Percentiles rank a stretch among this genome's conserved stretches.
phyloP scores from a whole-genome alignment of 2,797 vertebrate genomes.

The Anisognathus igniventris region DNA sequence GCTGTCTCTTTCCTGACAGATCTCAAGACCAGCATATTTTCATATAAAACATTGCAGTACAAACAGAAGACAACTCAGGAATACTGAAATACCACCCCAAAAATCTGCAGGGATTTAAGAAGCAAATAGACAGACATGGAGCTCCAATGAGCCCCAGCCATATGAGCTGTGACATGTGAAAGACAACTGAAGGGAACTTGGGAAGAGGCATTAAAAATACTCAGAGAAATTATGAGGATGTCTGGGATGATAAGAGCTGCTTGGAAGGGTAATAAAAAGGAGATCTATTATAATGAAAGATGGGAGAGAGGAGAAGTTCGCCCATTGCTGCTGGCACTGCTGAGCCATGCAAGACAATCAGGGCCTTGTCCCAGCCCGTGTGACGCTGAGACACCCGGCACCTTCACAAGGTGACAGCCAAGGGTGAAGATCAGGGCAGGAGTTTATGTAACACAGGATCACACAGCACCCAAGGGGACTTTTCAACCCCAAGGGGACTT shows the following conservation, averaged over 20 bases:
- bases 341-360: fast-evolving
- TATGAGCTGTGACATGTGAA: neutral
- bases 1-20: neutral
- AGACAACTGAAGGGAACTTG: neutral
- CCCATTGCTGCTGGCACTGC: neutral
- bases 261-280: neutral
- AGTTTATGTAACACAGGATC: neutral
- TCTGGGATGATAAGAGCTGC: neutral
- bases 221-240: neutral
- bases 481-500: neutral
- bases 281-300: neutral
- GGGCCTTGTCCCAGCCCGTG: fast-evolving
- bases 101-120: neutral
- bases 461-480: neutral
- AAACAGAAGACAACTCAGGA: neutral
- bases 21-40: neutral
- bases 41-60: neutral
- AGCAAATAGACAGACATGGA: neutral
- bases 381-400: fast-evolving
- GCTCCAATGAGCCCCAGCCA: neutral
- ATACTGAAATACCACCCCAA: neutral
- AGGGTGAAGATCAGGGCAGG: neutral
- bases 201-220: neutral
- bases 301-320: neutral
- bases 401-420: neutral